Percentiles rank a stretch among this genome's conserved stretches.
Conservation (phyloP, 2,797 vertebrate genomes). For the Enteromius treurensis region DNA sequence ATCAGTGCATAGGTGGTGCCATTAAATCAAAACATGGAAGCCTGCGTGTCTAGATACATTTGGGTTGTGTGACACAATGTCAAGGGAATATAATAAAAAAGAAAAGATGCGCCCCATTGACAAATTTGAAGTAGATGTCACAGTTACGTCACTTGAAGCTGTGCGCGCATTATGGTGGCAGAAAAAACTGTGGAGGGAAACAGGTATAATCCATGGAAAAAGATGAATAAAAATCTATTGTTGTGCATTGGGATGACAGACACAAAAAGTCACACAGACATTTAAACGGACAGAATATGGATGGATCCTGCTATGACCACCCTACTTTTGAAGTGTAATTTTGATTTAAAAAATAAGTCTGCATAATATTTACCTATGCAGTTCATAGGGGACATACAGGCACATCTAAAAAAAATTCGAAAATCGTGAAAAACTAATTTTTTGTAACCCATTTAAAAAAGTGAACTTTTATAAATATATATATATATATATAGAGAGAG, state of each 20-base stretch:
- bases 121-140: background rate
- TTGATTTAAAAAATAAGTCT: no score
- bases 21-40: conserved; percentile 6
- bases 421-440: no score
- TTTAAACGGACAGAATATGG: background rate
- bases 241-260: no score
- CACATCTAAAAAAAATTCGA: no score
- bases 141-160: background rate
- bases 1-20: background rate
- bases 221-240: no score
- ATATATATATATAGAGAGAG: no score
- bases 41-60: background rate
- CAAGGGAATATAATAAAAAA: background rate
- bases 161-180: background rate
- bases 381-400: no score
- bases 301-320: background rate
- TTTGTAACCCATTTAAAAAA: no score
- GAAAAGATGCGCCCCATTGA: background rate
- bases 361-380: no score
- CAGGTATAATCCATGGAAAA: no score
- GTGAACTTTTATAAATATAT: no score
- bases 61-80: background rate
- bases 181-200: background rate
- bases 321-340: no score
- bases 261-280: background rate